Base-by-base conservation (phyloP, 2,113 vertebrate genomes). In the Solea senegalensis region DNA sequence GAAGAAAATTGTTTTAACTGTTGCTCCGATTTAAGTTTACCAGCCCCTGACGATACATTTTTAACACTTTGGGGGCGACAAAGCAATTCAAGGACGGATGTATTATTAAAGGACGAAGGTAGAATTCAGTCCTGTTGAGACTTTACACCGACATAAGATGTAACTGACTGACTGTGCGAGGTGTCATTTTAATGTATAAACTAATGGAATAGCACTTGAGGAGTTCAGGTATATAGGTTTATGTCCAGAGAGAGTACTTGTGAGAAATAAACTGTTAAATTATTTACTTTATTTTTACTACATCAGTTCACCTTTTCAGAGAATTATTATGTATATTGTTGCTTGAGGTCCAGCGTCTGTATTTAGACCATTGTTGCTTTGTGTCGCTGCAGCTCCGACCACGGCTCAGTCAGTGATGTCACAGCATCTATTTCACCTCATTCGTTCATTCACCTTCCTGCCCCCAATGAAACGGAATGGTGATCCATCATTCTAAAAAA, bases 401-500 rank as follows among this genome's bases (percentile, higher is more conserved):
- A 67, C 67, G 55, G 49, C 60, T 70, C 41, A 59, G 48, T 40
- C 57, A 46, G n/a, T 79, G 63, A 72, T 13, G 12, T 83, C 71
- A 70, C 45, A 34, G n/a, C 54, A 45, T 58, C 28, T 45, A 13
- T 57, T 49, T 67, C 57, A 16, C 46, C 12, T 55, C 62, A 40
- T 55, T 76, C 13, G n/a, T 58, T 80, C 56, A 34, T 34, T 34
- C 34, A 62, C 67, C 64, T 53, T 26, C 55, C 56, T 68, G 67
- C 43, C 61, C 51, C 46, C 6, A 8, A 21, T 21, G 45, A 15
- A 27, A 53, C 9, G 56, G 44, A 53, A n/a, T 12, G 50, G 64
- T 77, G 43, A 85, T 78, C 76, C 74, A 78, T 72, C 68, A 72
- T 56, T 13, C 28, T 49, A 63, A 59, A 71, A 34, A 73, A 34